Evolutionary conservation across 1,140 invertebrate species (phyloP).

Genomic region (Scylla paramamosain): DNA sequence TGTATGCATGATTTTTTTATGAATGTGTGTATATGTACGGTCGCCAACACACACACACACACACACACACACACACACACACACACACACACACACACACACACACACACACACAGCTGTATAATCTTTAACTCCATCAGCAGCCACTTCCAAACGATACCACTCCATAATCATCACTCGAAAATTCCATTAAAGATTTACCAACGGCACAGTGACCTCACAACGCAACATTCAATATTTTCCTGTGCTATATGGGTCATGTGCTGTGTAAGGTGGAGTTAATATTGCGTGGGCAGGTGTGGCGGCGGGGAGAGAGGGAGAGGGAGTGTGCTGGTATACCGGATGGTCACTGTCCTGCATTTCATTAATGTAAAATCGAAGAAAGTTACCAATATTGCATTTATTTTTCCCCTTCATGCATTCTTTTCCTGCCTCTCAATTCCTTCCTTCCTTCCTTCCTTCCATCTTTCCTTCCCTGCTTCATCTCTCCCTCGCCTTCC

Average conservation of each 20-base stretch:
- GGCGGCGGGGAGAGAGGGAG: background rate
- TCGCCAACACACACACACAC: no score
- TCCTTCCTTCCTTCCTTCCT: background rate
- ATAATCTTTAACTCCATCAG: background rate
- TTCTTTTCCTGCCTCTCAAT: background rate
- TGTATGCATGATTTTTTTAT: no score
- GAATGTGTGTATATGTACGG: no score
- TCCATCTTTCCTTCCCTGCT: background rate
- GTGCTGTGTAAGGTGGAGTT: background rate
- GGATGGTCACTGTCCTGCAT: background rate
- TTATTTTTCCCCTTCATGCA: background rate
- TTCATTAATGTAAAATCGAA: slow-evolving; percentile 15
- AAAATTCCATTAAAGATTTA: background rate
- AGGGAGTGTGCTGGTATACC: background rate
- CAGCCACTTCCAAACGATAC: background rate
- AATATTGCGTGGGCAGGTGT: background rate
- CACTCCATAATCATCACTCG: background rate
- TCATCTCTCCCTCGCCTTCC: background rate
- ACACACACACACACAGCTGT: background rate
- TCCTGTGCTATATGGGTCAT: background rate
- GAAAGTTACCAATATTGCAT: slow-evolving; percentile 14
- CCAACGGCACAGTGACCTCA: background rate
- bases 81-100: background rate
- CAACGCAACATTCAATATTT: background rate
- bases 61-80: no score